A percentile compares a stretch with the other conserved stretches of the same genome.
Evolutionary conservation across 1,140 invertebrate species (phyloP).

Genomic region (Gonatopus flavifemur): DNA sequence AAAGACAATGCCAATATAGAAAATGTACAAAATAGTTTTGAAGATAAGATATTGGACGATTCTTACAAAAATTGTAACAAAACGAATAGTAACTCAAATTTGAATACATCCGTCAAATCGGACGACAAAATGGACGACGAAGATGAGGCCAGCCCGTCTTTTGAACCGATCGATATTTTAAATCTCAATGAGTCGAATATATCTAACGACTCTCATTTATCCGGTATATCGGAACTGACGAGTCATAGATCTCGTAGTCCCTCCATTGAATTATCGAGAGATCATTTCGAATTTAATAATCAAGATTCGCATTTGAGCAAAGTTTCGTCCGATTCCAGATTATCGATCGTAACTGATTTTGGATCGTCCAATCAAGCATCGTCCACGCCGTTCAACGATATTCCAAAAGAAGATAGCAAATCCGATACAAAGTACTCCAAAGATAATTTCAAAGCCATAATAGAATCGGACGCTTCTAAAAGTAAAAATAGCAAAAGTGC

Average conservation of each 20-base stretch:
- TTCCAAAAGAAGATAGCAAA: slow-evolving; percentile 47
- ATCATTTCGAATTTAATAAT: slow-evolving; percentile 55
- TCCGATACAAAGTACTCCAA: slow-evolving; percentile 39
- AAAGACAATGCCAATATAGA: slow-evolving; percentile 11
- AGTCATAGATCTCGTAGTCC: slow-evolving; percentile 56
- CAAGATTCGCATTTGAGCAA: slow-evolving; percentile 64
- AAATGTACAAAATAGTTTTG: slow-evolving; percentile 14
- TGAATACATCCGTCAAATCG: slow-evolving; percentile 52
- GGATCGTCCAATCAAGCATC: slow-evolving; percentile 53
- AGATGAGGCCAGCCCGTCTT: slow-evolving; percentile 68
- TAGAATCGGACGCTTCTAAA: slow-evolving; percentile 39
- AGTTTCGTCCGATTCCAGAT: slow-evolving; percentile 62
- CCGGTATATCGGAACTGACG: slow-evolving; percentile 63
- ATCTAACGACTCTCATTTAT: slow-evolving; percentile 63
- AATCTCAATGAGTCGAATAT: slow-evolving; percentile 52
- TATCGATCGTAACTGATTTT: slow-evolving; percentile 60
- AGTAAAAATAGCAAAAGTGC: slow-evolving; percentile 54
- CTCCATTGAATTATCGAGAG: slow-evolving; percentile 42
- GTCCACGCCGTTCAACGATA: slow-evolving; percentile 37
- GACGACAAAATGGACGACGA: slow-evolving; percentile 60
- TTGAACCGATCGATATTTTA: slow-evolving; percentile 65
- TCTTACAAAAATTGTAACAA: slow-evolving; percentile 15
- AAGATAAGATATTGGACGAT: slow-evolving; percentile 20
- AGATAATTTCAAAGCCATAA: slow-evolving; percentile 41
- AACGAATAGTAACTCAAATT: slow-evolving; percentile 23